These are phyloP conservation scores for Ametastegia equiseti DNA, from an alignment of 2,888 invertebrate genomes.

Conservation along the genomic window DNA sequence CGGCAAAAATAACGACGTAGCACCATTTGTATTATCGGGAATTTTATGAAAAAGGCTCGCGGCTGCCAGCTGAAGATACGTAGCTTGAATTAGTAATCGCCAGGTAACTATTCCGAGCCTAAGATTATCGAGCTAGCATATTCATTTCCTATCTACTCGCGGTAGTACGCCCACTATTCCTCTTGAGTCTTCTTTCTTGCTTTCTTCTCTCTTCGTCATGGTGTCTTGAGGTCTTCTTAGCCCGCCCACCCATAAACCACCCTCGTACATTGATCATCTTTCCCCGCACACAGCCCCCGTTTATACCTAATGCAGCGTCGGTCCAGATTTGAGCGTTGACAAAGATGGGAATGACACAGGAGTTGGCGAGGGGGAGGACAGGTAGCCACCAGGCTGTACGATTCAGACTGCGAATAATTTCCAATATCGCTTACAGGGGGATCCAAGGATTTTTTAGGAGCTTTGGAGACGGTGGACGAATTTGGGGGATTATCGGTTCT, in stretches of 20 bases:
- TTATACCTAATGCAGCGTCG: not conserved
- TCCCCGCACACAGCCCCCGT: not conserved
- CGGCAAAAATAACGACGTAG: constrained; percentile 5
- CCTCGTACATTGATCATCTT: not conserved
- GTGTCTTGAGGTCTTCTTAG: constrained; percentile 75
- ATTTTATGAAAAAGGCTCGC: not conserved
- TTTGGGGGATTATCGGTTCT: not conserved
- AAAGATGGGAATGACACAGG: not conserved
- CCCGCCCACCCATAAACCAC: constrained; percentile 62
- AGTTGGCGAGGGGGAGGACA: not conserved
- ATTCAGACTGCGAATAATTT: not conserved
- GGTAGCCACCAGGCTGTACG: not conserved
- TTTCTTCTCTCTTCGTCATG: constrained; percentile 75
- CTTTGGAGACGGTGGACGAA: not conserved
- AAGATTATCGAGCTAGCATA: not conserved
- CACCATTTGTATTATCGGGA: constrained; percentile 1
- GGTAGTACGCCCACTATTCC: constrained; percentile 57
- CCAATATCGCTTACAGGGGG: not conserved
- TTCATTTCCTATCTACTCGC: constrained; percentile 55
- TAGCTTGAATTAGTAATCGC: constrained; percentile 1
- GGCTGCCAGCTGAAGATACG: not conserved
- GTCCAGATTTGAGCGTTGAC: not conserved
- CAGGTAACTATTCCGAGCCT: not conserved
- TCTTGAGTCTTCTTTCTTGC: constrained; percentile 76
- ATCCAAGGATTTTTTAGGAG: not conserved